These are phyloP conservation scores for Acanthiza pusilla DNA, from an alignment of 2,797 vertebrate species.

Conservation along the genomic window DNA sequence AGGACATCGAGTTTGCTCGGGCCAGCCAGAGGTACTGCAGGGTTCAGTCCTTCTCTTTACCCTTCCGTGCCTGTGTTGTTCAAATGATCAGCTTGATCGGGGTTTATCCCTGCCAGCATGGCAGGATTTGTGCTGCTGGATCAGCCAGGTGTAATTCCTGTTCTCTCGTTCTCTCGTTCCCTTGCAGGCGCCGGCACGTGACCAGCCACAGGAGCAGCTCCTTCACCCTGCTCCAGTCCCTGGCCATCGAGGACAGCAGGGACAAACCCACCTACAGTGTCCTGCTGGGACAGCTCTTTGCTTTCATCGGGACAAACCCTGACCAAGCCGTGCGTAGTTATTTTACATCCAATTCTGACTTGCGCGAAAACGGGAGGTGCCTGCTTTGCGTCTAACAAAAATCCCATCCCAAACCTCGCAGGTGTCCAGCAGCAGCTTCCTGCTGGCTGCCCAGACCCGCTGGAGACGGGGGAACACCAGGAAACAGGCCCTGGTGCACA, in stretches of 20 bases:
- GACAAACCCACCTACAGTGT: constrained; percentile 97
- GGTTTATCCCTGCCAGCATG: background rate
- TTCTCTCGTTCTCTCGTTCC: background rate
- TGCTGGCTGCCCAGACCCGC: constrained; percentile 93
- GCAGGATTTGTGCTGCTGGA: background rate
- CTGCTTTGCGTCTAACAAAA: background rate
- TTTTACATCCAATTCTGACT: background rate
- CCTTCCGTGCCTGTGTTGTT: fast-evolving
- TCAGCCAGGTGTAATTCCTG: fast-evolving
- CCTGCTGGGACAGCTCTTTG: constrained; percentile 95
- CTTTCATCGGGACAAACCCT: constrained; percentile 95
- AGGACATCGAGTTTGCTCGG: constrained; percentile 93
- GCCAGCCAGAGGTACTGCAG: constrained; percentile 82
- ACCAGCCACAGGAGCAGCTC: constrained; percentile 96
- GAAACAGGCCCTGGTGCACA: constrained; percentile 94
- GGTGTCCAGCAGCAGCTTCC: constrained; percentile 97
- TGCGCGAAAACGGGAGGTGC: fast-evolving
- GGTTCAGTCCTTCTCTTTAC: background rate
- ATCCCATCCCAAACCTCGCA: background rate
- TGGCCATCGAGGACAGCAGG: constrained; percentile 89
- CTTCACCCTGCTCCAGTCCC: constrained; percentile 93
- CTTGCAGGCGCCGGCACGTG: constrained; percentile 84
- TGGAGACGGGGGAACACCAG: constrained; percentile 95
- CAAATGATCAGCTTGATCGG: no score
- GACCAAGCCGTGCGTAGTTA: constrained; percentile 87